Base-by-base conservation (phyloP, 1,140 invertebrate species). In the Danaus plexippus region DNA sequence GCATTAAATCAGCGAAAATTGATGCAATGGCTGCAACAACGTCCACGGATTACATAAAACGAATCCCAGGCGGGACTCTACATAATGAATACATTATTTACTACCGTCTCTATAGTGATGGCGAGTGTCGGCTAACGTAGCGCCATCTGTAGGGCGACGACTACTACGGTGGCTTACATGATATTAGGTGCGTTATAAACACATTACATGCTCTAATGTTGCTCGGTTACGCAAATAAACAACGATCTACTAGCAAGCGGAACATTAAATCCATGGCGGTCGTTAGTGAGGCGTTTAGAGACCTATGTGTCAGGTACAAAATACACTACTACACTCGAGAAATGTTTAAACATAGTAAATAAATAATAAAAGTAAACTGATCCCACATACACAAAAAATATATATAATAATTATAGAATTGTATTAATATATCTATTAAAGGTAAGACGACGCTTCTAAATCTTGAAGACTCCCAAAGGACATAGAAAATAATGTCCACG, bases 1-100 rank as follows among this genome's bases (percentile, higher is more conserved):
- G 92, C 71, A 89, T 88, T 86, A 94, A 90, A 85, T 94, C 92
- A 79, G 89, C 88, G 73, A 91, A 89, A 88, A 91, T 88, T 79
- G 92, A 90, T 73, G 89, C 73, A 67, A 92, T 66, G 69, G 92
- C 93, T 93, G 91, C 54, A 88, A 87, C 69, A 82, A 84, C 69
- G 66, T 57, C 67, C 67, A 68, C 49, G 50, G 52, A 47, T 48
- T 50, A 58, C 43, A 56, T 61, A 53, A 54, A 55, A 43, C 13
- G 22, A 52, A 52, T 22, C 32, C 47, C 51, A 52, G 12, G 12
- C 10, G 12, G 43, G 51, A 42, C 12, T 42, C 49, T 52, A 46
- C 59, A 73, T 77, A 84, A 85, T 85, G 80, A 85, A 85, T 85
- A 84, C 82, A 84, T 85, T 80, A 64, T 80, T 78, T 77, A 78